These are phyloP conservation scores for Aphelinus atriplicis DNA, from an alignment of 1,140 invertebrate species.

Conservation along the genomic window DNA sequence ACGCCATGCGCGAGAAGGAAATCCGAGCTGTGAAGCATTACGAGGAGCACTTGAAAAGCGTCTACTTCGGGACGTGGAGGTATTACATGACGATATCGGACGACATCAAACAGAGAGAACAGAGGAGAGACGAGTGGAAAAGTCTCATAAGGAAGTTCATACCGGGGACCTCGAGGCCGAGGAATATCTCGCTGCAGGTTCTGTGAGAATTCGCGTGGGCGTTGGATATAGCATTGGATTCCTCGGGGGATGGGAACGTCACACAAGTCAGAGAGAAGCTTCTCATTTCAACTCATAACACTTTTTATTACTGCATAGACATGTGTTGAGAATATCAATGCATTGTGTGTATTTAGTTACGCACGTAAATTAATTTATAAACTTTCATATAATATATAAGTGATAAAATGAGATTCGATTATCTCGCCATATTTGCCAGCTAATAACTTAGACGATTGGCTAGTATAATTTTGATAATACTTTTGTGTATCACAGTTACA, in stretches of 20 bases:
- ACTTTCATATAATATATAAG: neutral
- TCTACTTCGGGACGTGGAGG: slow-evolving; percentile 53
- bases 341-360: neutral
- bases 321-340: slow-evolving; percentile 38
- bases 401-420: neutral
- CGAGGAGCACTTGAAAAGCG: slow-evolving; percentile 44
- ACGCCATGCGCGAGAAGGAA: slow-evolving; percentile 40
- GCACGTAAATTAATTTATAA: slow-evolving; percentile 34
- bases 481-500: slow-evolving; percentile 57
- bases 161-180: slow-evolving; percentile 55
- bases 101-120: slow-evolving; percentile 56
- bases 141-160: slow-evolving; percentile 57
- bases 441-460: slow-evolving; percentile 12
- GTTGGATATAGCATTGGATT: no score
- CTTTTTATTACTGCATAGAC: slow-evolving; percentile 20
- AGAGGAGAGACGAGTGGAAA: slow-evolving; percentile 53
- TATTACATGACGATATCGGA: slow-evolving; percentile 51
- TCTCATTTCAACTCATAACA: neutral
- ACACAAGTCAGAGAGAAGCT: no score
- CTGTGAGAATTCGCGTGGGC: no score
- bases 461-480: slow-evolving; percentile 19
- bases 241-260: no score
- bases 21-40: slow-evolving; percentile 44
- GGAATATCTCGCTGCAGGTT: slow-evolving; percentile 48
- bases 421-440: neutral